phyloP scores from a whole-genome alignment of 2,888 invertebrate species.

The Lepidocyrtinus sp. region DNA sequence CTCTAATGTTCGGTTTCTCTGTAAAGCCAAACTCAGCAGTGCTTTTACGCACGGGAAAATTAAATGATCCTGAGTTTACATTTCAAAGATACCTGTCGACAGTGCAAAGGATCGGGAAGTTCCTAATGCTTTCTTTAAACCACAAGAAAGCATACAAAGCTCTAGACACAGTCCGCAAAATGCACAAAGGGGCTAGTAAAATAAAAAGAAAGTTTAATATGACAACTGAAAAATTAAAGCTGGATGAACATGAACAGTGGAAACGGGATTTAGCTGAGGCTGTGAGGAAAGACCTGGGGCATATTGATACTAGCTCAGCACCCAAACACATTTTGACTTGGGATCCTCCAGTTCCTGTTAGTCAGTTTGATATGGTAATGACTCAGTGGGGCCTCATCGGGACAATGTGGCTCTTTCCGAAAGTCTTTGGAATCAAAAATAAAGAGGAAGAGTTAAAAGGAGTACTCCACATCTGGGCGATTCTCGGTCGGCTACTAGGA shows the following conservation, averaged over 20 bases:
- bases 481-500: slow-evolving; percentile 61
- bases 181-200: slow-evolving; percentile 54
- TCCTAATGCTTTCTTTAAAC: slow-evolving; percentile 71
- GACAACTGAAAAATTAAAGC: too few relatives aligned
- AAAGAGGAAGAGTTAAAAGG: slow-evolving; percentile 46
- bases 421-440: slow-evolving; percentile 46
- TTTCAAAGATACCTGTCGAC: slow-evolving; percentile 72
- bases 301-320: slow-evolving; percentile 44
- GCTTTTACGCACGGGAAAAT: slow-evolving; percentile 70
- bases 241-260: too few relatives aligned
- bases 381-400: slow-evolving; percentile 73
- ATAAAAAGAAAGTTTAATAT: too few relatives aligned
- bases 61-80: slow-evolving; percentile 71
- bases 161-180: slow-evolving; percentile 44
- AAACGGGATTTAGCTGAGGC: slow-evolving; percentile 53
- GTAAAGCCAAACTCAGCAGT: slow-evolving; percentile 61
- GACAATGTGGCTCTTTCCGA: slow-evolving; percentile 70
- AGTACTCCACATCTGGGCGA: slow-evolving; percentile 63
- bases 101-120: slow-evolving; percentile 71
- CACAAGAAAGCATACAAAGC: slow-evolving; percentile 23
- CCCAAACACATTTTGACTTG: slow-evolving; percentile 59
- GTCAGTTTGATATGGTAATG: slow-evolving; percentile 73
- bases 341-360: slow-evolving; percentile 69
- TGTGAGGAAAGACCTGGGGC: slow-evolving; percentile 52
- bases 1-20: slow-evolving; percentile 61